Percentiles rank a stretch among this genome's conserved stretches.
These are phyloP conservation scores for Bombus haemorrhoidalis DNA, from an alignment of 1,140 invertebrate species.

Conservation along the genomic window DNA sequence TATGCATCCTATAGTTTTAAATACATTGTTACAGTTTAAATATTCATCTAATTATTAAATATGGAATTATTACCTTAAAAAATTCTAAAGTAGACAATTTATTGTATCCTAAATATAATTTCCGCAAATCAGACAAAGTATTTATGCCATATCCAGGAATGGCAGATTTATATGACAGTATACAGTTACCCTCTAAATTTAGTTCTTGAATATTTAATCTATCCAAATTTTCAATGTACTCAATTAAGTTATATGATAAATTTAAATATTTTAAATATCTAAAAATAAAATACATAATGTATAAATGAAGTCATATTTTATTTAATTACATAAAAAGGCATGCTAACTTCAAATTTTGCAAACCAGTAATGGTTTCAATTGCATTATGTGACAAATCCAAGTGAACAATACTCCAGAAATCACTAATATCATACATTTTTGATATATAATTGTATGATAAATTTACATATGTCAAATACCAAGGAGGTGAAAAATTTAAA, in stretches of 20 bases:
- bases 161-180: slow-evolving; percentile 63
- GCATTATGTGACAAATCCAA: slow-evolving; percentile 73
- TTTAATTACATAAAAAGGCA: not conserved
- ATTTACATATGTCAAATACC: slow-evolving; percentile 73
- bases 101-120: slow-evolving; percentile 66
- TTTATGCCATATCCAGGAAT: slow-evolving; percentile 43
- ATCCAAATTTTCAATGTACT: slow-evolving; percentile 70
- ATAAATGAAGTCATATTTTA: not conserved
- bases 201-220: slow-evolving; percentile 69
- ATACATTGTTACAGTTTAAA: not conserved
- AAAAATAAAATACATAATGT: slow-evolving; percentile 4
- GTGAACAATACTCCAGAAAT: slow-evolving; percentile 74
- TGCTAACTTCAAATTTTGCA: slow-evolving; percentile 71
- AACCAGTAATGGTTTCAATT: slow-evolving; percentile 67
- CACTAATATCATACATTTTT: slow-evolving; percentile 61
- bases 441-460: slow-evolving; percentile 69
- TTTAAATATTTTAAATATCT: slow-evolving; percentile 72
- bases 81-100: slow-evolving; percentile 67
- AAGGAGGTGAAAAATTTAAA: slow-evolving; percentile 64
- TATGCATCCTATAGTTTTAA: slow-evolving; percentile 58
- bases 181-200: slow-evolving; percentile 72
- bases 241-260: slow-evolving; percentile 71
- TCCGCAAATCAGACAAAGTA: slow-evolving; percentile 58
- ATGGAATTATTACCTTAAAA: slow-evolving; percentile 58
- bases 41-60: not conserved